Evolutionary conservation across 1,140 invertebrate species (phyloP), one percentile per base, ranked within the genome.

Genomic region (Bombus impatiens): DNA sequence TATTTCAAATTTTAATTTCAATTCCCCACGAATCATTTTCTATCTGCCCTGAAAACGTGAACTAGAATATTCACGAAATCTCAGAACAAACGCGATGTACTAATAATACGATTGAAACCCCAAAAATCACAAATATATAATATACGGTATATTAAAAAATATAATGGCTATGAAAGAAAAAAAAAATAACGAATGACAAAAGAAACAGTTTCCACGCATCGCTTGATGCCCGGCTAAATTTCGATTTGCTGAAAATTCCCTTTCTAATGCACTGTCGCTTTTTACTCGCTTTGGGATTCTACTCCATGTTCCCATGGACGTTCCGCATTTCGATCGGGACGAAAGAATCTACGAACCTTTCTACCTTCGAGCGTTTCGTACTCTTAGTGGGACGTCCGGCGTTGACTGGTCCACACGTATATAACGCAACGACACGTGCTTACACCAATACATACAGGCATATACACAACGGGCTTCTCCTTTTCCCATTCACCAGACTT

Each of bases 401-500:
- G 82, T 62, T 59, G 40, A 78, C 76, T 79, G 67, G 37, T 72
- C 57, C 78, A 79, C 37, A 15, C 59, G 59, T 62, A 9, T 42
- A 74, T 12, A 74, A 57, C 15, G n/a, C 9, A 44, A 75, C 15
- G 42, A 53, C 32, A 76, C 32, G 32, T 0, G 32, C 6, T 5
- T 37, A 28, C 2, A 62, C 59, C 28, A n/a, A 62, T 35, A 9
- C 12, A 25, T 32, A 68, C 10, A 22, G 6, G 5, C n/a, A 10
- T 44, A 40, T 6, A 78, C 3, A 44, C 18, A 22, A 25, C 65
- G 28, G 44, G 35, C 76, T 72, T 79, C 67, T 84, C 53, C 68
- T 79, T 79, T 84, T 84, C 53, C 83, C 83, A 84, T 84, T 84
- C 83, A 84, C 83, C 67, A 59, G 47, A 70, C 83, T 84, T 79